Evolutionary conservation across 2,797 vertebrate species (phyloP).

Genomic region (Thaleichthys pacificus): DNA sequence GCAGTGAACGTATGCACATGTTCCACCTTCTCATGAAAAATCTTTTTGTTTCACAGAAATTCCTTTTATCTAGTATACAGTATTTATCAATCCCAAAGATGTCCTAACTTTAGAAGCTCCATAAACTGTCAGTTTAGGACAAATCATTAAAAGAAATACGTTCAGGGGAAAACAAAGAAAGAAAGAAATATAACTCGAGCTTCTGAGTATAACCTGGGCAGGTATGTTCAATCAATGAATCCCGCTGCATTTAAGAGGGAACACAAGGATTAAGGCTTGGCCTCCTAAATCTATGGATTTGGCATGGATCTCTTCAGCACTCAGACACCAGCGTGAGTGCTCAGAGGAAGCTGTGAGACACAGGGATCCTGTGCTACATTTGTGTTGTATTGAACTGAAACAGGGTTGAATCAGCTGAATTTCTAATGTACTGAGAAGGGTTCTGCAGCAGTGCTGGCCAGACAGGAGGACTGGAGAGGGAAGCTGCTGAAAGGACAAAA

Average conservation of each 20-base stretch:
- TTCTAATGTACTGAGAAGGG: conserved; percentile 4
- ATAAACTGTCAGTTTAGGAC: not conserved
- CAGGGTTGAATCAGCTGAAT: conserved; percentile 12
- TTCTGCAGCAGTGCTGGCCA: no score
- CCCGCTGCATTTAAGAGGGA: conserved; percentile 12
- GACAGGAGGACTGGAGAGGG: not conserved
- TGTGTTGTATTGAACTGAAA: conserved; percentile 7
- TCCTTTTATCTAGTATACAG: no score
- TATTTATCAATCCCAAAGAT: no score
- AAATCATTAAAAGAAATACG: not conserved
- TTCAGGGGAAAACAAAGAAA: not conserved
- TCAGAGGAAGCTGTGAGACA: conserved; percentile 8
- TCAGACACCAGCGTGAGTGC: conserved; percentile 22
- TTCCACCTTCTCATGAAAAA: no score
- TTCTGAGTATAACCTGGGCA: not conserved
- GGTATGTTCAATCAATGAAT: conserved; percentile 4
- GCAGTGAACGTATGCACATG: no score
- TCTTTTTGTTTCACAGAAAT: no score
- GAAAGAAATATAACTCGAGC: not conserved
- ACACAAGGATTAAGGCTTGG: conserved; percentile 1
- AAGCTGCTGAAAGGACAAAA: not conserved
- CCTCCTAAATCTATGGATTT: conserved; percentile 10
- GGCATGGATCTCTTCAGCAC: conserved; percentile 34
- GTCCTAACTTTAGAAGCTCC: no score
- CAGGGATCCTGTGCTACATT: conserved; percentile 4